Evolutionary conservation across 2,888 invertebrate species (phyloP).

Genomic region (Cosmia pyralina): DNA sequence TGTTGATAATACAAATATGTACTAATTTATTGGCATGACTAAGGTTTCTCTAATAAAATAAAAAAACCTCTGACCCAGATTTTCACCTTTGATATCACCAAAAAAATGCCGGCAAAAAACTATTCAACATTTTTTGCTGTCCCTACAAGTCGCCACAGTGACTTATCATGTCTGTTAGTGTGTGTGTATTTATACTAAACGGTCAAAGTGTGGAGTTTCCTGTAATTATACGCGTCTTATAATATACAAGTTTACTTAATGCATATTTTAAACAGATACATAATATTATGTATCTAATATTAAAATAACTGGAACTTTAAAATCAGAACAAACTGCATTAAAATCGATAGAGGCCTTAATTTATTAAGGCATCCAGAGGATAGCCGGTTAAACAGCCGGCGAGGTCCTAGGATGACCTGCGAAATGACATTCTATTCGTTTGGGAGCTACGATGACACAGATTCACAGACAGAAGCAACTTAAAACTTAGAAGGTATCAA

Average conservation of each 20-base stretch:
- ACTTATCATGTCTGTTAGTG: slow-evolving; percentile 66
- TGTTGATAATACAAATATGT: too few relatives aligned
- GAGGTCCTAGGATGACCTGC: neutral
- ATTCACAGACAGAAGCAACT: neutral
- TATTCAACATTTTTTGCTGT: slow-evolving; percentile 58
- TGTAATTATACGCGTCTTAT: slow-evolving; percentile 78
- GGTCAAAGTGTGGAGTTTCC: slow-evolving; percentile 74
- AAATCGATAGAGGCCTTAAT: neutral
- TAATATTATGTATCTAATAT: slow-evolving; percentile 2
- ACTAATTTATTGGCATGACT: too few relatives aligned
- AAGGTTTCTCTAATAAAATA: too few relatives aligned
- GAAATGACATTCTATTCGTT: too few relatives aligned
- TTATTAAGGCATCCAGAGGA: neutral
- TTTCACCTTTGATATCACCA: neutral
- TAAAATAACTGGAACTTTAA: neutral
- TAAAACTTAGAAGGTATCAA: neutral
- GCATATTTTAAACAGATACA: slow-evolving; percentile 23
- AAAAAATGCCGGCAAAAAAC: neutral
- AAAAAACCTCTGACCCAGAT: slow-evolving; percentile 6
- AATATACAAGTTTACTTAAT: slow-evolving; percentile 70
- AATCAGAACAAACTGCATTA: neutral
- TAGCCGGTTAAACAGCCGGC: neutral
- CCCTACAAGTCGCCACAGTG: slow-evolving; percentile 65
- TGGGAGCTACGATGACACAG: neutral
- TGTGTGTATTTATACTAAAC: slow-evolving; percentile 59